Evolutionary conservation across 2,113 vertebrate genomes (phyloP), one percentile per base, ranked within the genome.

Genomic region (Cnemophilus loriae): DNA sequence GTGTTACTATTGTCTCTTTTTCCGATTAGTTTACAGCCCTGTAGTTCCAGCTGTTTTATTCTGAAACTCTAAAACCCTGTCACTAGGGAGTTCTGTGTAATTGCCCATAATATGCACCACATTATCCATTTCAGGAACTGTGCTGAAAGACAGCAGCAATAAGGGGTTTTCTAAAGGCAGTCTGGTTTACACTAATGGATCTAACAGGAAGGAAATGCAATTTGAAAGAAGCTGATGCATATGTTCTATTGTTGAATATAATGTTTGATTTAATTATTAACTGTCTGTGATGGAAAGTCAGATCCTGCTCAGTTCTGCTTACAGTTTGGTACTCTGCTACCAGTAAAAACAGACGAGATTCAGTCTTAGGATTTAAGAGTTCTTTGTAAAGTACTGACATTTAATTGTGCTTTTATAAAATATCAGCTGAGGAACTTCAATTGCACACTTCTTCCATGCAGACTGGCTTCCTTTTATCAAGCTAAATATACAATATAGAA

Each of bases 251-350:
- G 98, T 98, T 98, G 98, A 98, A 98, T 98, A 98, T 98, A 98
- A 98, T 98, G 98, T 98, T 98, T 99, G 98, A 99, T 99, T 98
- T 99, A 98, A 99, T 99, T 99, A 99, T 98, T 98, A 99, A 98
- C 98, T 98, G 98, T 98, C 98, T 98, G 98, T 98, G 98, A 98
- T 98, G 98, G 98, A 98, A 97, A 98, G 82, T 98, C 98, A 98
- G 97, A 98, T 96, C 97, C 97, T 97, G 96, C 93, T 98, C 96
- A 78, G 94, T 96, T 97, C 97, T 96, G 95, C 97, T 97, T 97
- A 95, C 90, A 96, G 95, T 96, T 96, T 89, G 91, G 67, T 95
- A 95, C 79, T 92, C 92, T 97, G 97, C 94, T 98, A 97, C 97
- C 91, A 96, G 98, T 95, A 95, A 97, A 97, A 97, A 23, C 50